A percentile compares a stretch with the other conserved stretches of the same genome.
phyloP scores from a whole-genome alignment of 2,888 invertebrate genomes.

The Coleophora deauratella region DNA sequence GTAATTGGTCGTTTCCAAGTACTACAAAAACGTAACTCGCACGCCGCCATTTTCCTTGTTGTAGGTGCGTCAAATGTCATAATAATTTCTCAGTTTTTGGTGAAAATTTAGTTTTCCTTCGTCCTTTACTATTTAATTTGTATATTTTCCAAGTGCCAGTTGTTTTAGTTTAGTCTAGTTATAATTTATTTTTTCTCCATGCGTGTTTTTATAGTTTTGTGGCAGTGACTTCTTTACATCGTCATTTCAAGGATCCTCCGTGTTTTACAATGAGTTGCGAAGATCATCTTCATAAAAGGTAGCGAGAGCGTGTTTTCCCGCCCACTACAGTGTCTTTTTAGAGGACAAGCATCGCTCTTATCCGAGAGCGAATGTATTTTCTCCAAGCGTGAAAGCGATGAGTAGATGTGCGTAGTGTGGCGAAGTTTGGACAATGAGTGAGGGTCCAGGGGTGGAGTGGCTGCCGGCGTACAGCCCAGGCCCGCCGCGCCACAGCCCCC shows the following conservation, averaged over 20 bases:
- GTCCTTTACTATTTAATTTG: constrained; percentile 52
- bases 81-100: constrained; percentile 62
- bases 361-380: constrained; percentile 20
- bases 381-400: constrained; percentile 20
- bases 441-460: constrained; percentile 71
- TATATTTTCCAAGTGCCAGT: constrained; percentile 34
- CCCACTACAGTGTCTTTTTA: constrained; percentile 35
- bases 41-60: constrained; percentile 71
- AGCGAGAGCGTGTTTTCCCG: constrained; percentile 43
- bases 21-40: constrained; percentile 1
- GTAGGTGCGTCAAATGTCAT: constrained; percentile 74
- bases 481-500: constrained; percentile 66
- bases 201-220: constrained; percentile 26
- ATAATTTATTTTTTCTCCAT: constrained; percentile 32
- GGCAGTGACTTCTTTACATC: constrained; percentile 43
- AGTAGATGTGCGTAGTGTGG: constrained; percentile 27
- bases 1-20: not conserved
- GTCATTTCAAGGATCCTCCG: constrained; percentile 65
- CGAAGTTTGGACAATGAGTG: constrained; percentile 60
- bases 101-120: constrained; percentile 58
- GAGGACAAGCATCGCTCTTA: constrained; percentile 19
- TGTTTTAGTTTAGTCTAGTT: constrained; percentile 31
- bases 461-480: constrained; percentile 69
- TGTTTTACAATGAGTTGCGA: constrained; percentile 54
- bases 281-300: constrained; percentile 60